Base-by-base conservation (phyloP, 2,888 invertebrate genomes). In the Yponomeuta evonymella region DNA sequence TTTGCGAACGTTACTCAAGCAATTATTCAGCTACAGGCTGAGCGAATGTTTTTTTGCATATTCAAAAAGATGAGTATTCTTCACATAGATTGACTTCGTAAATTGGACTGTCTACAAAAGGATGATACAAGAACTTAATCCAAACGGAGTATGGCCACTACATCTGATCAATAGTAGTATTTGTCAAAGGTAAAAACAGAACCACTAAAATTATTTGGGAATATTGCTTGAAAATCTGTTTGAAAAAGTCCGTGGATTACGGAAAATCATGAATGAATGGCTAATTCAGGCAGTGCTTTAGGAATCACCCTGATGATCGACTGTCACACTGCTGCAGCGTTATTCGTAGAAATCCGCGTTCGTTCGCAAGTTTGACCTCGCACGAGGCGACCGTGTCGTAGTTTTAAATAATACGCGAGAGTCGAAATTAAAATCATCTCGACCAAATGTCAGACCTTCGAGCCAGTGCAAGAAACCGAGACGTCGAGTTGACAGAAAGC, bases 341-440 rank as follows among this genome's bases (percentile, higher is more conserved):
- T 67, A 67, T 67, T 67, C 67, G 67, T 48, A 67, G 67, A 58
- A 58, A 58, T 58, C 43, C 51, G 51, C 51, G 51, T 58, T 15
- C 67, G 36, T 67, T 43, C 36, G 23, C 67, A 67, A 67, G 43
- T 48, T 67, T 67, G 67, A 67, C 67, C 67, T 67, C 67, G 67
- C 23, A 15, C 48, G 67, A 48, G 48, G 67, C 67, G 48, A 67
- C 67, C 33, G 67, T 4, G 15, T 10, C 23, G 48, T 43, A 29
- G 65, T 65, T 58, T 58, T 65, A 48, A 43, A 67, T 67, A 67
- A 36, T 48, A 36, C 43, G 33, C 67, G 51, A 58, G 51, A 48
- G 67, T 43, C 48, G 67, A 67, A 67, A 67, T 67, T 67, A 43
- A 67, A 67, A 67, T 67, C 23, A 67, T 48, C 67, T 30, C 65